These are phyloP conservation scores for Pteria penguin DNA, from an alignment of 2,888 invertebrate genomes.

Conservation along the genomic window DNA sequence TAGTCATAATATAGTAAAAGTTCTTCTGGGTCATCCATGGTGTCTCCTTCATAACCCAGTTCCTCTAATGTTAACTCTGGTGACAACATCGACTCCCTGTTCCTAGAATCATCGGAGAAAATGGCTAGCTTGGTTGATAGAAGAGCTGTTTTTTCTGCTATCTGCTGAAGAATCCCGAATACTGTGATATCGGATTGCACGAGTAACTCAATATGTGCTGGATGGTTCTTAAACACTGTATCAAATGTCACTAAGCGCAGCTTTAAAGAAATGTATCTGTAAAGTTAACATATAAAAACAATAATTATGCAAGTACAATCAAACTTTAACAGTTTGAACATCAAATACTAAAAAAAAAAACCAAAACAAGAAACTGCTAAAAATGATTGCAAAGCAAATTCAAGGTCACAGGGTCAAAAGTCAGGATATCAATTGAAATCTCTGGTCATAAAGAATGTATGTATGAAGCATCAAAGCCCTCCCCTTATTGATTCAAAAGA, in stretches of 20 bases:
- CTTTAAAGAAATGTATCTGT: conserved; percentile 67
- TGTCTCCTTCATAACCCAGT: conserved; percentile 70
- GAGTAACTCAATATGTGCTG: conserved; percentile 70
- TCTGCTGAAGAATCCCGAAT: conserved; percentile 68
- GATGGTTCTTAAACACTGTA: conserved; percentile 64
- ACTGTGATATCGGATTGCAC: conserved; percentile 74
- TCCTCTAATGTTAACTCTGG: conserved; percentile 70
- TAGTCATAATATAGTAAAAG: conserved; percentile 75
- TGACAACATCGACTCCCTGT: conserved; percentile 66
- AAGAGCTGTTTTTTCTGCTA: conserved; percentile 69
- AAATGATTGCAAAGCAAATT: too few species aligned
- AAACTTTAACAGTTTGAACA: too few species aligned
- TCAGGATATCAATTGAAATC: too few species aligned
- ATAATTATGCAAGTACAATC: background rate
- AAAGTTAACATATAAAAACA: conserved; percentile 13
- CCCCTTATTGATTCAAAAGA: too few species aligned
- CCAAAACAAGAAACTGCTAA: too few species aligned
- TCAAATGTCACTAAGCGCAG: conserved; percentile 76
- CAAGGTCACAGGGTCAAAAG: too few species aligned
- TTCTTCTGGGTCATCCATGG: conserved; percentile 69
- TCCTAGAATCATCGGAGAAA: conserved; percentile 71
- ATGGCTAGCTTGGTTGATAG: conserved; percentile 72
- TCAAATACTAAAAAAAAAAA: too few species aligned
- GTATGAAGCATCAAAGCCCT: too few species aligned
- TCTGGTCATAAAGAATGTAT: too few species aligned